Percentiles rank a stretch among this genome's conserved stretches.
Evolutionary conservation across 1,140 invertebrate species (phyloP).

Genomic region (Charaxes varanes): DNA sequence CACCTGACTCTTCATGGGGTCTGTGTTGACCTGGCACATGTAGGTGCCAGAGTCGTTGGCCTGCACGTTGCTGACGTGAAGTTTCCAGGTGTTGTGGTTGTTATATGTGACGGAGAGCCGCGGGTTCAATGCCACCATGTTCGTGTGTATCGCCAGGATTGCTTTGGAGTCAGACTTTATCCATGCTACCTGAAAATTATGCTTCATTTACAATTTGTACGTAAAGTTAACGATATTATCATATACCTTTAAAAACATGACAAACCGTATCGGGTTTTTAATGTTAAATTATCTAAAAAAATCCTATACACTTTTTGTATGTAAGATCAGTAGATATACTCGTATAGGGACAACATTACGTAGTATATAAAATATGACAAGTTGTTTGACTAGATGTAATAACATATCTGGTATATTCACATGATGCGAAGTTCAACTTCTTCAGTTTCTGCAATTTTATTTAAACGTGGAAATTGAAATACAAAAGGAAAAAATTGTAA

Average conservation of each 20-base stretch:
- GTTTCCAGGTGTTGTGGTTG: conserved; percentile 93
- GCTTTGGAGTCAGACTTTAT: conserved; percentile 93
- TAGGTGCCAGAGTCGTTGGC: conserved; percentile 91
- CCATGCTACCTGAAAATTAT: conserved; percentile 85
- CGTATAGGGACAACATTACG: too few species aligned
- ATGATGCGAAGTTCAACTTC: too few species aligned
- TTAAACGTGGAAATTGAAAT: neutral
- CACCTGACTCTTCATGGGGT: conserved; percentile 90
- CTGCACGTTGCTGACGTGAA: conserved; percentile 91
- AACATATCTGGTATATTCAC: too few species aligned
- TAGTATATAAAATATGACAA: too few species aligned
- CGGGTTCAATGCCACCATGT: conserved; percentile 91
- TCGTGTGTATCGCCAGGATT: conserved; percentile 91
- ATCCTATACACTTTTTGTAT: too few species aligned
- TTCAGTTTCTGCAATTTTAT: conserved; percentile 4
- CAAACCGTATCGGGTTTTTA: too few species aligned
- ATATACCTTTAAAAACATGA: too few species aligned
- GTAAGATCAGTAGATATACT: too few species aligned
- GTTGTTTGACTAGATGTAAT: too few species aligned
- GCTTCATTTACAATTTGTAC: neutral
- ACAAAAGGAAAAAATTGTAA: conserved; percentile 8
- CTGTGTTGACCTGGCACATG: conserved; percentile 93
- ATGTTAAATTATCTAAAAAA: too few species aligned
- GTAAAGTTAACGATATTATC: too few species aligned
- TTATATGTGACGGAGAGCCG: conserved; percentile 90